Evolutionary conservation across 2,888 invertebrate genomes (phyloP), one percentile per base, ranked within the genome.

Genomic region (Sepioteuthis lessoniana): DNA sequence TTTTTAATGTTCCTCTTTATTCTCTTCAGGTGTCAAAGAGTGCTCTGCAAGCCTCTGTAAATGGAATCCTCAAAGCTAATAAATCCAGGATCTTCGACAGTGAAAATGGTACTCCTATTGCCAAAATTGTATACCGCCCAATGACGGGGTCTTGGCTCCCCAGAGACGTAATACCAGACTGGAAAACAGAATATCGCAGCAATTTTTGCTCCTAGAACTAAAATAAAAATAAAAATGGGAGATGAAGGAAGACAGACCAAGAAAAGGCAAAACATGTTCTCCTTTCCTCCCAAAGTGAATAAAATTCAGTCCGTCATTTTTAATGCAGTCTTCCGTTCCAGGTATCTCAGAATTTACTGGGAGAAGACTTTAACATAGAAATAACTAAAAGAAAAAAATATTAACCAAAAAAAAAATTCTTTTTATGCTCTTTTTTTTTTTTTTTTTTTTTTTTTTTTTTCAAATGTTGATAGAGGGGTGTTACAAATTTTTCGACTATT

Each of bases 171-270:
- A 46, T 46, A 42, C 38, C 91, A 42, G 91, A 91, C n/a, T 91
- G 91, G 91, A 91, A 91, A 91, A 91, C 91, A 91, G 91, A 91
- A 91, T 91, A 91, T 91, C 38, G 91, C 91, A 91, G 91, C 21
- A 91, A 91, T n/a, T 91, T 25, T 91, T 91, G 91, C 46, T 91
- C 38, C 13, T 91, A 91, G 91, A 46, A 46, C 16, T 42, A 13
- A 91, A 31, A 25, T 19, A 91, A 91, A 21, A 91, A n/a, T n/a
- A 76, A 76, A 35, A 35, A 35, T 76, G n/a, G 76, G 19, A 35
- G 19, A 76, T 19, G 13, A 76, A n/a, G n/a, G 76, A 76, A 76
- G 76, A 76, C 76, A 76, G n/a, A 76, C n/a, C 21, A 76, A 25
- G 25, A 10, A 76, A 76, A 76, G 76, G 76, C n/a, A 76, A 76